Percentiles rank a stretch among this genome's conserved stretches.
phyloP scores from a whole-genome alignment of 2,888 invertebrate genomes.

The Melolontha melolontha region DNA sequence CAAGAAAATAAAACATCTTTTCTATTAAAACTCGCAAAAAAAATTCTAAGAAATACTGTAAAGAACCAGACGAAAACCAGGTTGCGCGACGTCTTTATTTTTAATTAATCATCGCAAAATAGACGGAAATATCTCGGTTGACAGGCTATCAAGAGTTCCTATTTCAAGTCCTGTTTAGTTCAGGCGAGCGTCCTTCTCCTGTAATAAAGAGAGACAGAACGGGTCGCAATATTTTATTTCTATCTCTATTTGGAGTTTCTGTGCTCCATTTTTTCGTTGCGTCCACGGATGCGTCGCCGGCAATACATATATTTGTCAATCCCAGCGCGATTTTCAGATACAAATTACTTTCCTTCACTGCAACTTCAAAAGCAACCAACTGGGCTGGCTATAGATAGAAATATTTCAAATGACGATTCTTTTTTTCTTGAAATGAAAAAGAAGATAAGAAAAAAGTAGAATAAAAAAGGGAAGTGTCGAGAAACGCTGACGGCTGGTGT shows the following conservation, averaged over 20 bases:
- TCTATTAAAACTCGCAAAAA: too few relatives aligned
- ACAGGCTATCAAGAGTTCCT: constrained; percentile 14
- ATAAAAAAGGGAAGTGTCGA: too few relatives aligned
- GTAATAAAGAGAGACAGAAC: not conserved
- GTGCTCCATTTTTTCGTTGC: not conserved
- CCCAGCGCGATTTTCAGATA: constrained; percentile 39
- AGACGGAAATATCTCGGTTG: constrained; percentile 14
- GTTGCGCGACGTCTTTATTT: too few relatives aligned
- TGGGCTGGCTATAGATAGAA: constrained; percentile 40
- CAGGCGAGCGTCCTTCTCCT: not conserved
- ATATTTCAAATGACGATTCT: too few relatives aligned
- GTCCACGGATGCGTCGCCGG: constrained; percentile 20
- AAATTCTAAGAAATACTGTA: too few relatives aligned
- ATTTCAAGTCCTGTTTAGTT: constrained; percentile 2
- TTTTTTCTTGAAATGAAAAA: too few relatives aligned
- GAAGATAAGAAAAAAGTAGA: too few relatives aligned
- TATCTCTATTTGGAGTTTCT: too few relatives aligned
- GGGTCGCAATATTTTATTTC: too few relatives aligned
- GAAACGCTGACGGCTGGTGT: too few relatives aligned
- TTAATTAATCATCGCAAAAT: constrained; percentile 25
- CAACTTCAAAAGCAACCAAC: constrained; percentile 40
- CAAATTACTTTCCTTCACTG: constrained; percentile 41
- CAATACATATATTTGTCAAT: constrained; percentile 40
- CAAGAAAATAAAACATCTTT: too few relatives aligned
- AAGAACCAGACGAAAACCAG: too few relatives aligned